Base-by-base conservation (phyloP, 2,888 invertebrate genomes). In the Polymixis flavicincta region DNA sequence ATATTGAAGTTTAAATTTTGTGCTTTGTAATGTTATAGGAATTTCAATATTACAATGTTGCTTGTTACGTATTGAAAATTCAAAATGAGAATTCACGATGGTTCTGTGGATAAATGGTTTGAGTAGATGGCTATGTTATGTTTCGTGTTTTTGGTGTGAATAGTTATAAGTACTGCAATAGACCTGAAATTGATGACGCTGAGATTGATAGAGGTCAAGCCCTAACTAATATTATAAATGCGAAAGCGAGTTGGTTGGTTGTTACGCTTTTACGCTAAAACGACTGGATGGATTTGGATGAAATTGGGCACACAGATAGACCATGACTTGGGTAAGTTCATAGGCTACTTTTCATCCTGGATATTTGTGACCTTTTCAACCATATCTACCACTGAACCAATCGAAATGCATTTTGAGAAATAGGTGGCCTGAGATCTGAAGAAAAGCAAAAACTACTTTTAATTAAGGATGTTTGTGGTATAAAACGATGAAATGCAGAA, bases 1-100 rank as follows among this genome's bases (percentile, higher is more conserved):
- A 76, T 81, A 78, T 80, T 78, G 60, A 63, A 72, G 61, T 74
- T 59, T 32, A 25, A 28, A 66, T 54, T 55, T 64, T 45, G 13
- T 73, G 54, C 66, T 75, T 19, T 59, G 74, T 66, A 57, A 71
- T 48, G 48, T 60, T 55, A 22, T 25, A 28, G 14, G 45, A 60
- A 69, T 80, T 79, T 68, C 11, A 50, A 64, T 78, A 70, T 76
- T 68, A 28, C 48, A 57, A 42, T 60, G 9, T 59, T 71, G 76
- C 17, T 50, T 50, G 60, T 28, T 42, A 66, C 19, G n/a, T 50
- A 50, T 66, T 32, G 48, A 22, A 42, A 42, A 57, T 78, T 32
- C 9, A 17, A 60, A 73, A 37, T 66, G 32, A 32, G 7, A 52
- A 17, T 52, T 52, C 13, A 19, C 22, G 1, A 37, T 17, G 19